Base-by-base conservation (phyloP, 2,113 vertebrate genomes). In the Pollachius pollachius region DNA sequence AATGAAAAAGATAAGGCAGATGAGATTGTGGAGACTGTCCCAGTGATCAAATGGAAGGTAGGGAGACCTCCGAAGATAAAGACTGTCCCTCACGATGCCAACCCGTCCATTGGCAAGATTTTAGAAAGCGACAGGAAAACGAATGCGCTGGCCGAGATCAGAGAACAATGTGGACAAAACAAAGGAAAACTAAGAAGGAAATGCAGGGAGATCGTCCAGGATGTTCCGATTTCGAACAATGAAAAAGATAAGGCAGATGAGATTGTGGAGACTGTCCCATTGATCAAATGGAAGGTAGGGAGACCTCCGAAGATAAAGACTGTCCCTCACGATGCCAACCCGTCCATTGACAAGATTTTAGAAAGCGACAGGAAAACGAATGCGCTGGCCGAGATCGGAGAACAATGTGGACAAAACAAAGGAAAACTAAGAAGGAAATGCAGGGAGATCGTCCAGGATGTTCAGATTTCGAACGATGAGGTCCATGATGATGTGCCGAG, bases 21-120 rank as follows among this genome's bases (percentile, higher is more conserved):
- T 0, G 9, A 9, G 6, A 19, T 62, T 1, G 54, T 5, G 8
- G 19, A 61, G 1, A 54, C 70, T 60, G 18, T 37, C n/a, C 34
- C 2, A 1, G 3, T 0, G 0, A 4, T 0, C 15, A 75, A 41
- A 15, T 25, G 9, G 62, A 73, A 64, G n/a, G 67, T 52, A 16
- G 84, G 85, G 19, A 78, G 83, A 62, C 78, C 73, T 0, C 21
- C 1, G 41, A 48, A 48, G 9, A 48, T 9, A 48, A 48, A 12
- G 41, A 8, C 11, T 48, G 41, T 12, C 41, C 41, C 41, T 48
- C 9, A 13, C 12, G 2, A 48, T 48, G 41, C 41, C 41, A 48
- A 48, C 41, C 41, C 12, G 8, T 48, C 41, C 2, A 3, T 3
- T 17, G 75, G 62, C 2, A 64, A 48, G 52, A 16, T 27, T 0